Base-by-base conservation (phyloP, 2,797 vertebrate species). In the Natrix natrix region DNA sequence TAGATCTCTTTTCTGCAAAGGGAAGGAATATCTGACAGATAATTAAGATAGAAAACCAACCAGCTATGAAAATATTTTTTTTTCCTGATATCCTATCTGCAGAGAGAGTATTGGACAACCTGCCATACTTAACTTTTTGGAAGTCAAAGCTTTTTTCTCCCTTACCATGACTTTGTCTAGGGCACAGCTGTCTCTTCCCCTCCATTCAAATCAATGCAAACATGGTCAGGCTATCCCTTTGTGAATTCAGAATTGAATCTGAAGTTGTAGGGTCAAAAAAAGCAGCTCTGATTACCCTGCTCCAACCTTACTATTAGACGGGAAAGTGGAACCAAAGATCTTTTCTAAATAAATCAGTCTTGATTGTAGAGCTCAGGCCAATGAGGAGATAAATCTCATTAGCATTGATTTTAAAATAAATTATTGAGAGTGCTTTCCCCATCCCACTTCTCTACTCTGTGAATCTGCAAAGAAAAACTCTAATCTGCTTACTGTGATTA, bases 321-420 rank as follows among this genome's bases (percentile, higher is more conserved):
- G 96, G 96, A 97, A 91, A 97, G 94, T 92, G 92, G 95, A 96
- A 95, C 97, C 94, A 26, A 96, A 97, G 97, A 98, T 97, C 98
- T 97, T 98, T 98, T 94, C 97, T 98, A 98, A 98, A 97, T 98
- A 97, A 98, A 98, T 98, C 97, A 98, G 97, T 57, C 96, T 97
- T 97, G 96, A 97, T 97, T 98, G 97, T 97, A 96, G 96, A 98
- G 95, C 97, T 96, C 86, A 93, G 92, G 97, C 96, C 95, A 91
- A 97, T 94, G 96, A 98, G 95, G 96, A 97, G 97, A 96, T 96
- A 93, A 97, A 98, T 95, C 96, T 97, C 97, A 96, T 98, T 98
- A 98, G 95, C 97, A 98, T 98, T 97, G 98, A 98, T 98, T 98
- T 97, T 96, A 95, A 97, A 97, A 98, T 97, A 97, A 98, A 98